These are phyloP conservation scores for Muricea muricata DNA, from an alignment of 92 coral and sea anemone species.

Conservation along the genomic window DNA sequence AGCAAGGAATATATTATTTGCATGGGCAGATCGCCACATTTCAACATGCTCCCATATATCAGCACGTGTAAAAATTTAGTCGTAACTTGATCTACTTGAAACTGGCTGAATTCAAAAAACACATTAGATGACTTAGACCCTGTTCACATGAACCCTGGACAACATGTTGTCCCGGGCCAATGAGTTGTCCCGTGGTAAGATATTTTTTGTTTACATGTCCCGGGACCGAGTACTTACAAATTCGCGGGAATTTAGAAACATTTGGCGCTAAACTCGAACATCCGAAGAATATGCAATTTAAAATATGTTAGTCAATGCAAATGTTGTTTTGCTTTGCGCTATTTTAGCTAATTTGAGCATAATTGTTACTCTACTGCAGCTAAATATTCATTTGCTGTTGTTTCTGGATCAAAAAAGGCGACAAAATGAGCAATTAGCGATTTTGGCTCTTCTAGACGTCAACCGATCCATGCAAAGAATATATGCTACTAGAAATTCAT, in stretches of 20 bases:
- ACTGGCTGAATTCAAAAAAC: too few species aligned
- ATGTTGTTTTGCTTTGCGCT: slow-evolving; percentile 4
- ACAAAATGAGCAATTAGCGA: neutral
- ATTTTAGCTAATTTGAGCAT: neutral
- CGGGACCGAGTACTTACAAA: neutral
- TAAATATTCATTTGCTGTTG: neutral
- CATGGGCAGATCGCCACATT: too few species aligned
- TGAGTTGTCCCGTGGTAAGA: neutral
- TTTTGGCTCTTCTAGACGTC: neutral
- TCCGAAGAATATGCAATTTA: neutral
- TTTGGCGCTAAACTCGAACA: neutral
- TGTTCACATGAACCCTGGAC: slow-evolving; percentile 17
- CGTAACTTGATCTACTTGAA: too few species aligned
- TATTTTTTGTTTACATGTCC: neutral
- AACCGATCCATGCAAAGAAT: neutral
- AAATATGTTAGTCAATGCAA: too few species aligned
- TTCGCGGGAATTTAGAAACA: neutral
- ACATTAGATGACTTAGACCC: too few species aligned
- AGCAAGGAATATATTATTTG: too few species aligned
- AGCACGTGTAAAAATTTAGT: too few species aligned
- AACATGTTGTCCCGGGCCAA: neutral
- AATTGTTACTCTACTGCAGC: neutral
- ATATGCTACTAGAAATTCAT: neutral
- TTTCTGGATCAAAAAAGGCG: neutral
- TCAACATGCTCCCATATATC: too few species aligned